phyloP scores from a whole-genome alignment of 1,140 invertebrate genomes.

The Heliconius melpomene region DNA sequence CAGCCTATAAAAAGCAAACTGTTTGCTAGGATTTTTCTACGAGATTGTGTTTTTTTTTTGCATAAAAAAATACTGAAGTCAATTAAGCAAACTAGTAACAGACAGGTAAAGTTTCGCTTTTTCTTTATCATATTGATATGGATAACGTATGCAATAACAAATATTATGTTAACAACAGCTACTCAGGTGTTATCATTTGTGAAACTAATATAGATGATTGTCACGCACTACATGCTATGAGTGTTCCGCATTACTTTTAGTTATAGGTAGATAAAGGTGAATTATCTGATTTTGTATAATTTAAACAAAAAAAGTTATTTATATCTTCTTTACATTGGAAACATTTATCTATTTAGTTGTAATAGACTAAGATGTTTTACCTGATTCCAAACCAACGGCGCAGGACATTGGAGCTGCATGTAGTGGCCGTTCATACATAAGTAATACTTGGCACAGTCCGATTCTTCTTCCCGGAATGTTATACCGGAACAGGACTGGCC shows the following conservation, averaged over 20 bases:
- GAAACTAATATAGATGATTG: constrained; percentile 1
- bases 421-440: constrained; percentile 88
- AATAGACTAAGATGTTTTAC: constrained; percentile 51
- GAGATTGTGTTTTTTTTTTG: too few relatives aligned
- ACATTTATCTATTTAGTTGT: background rate
- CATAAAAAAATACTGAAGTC: too few relatives aligned
- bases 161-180: background rate
- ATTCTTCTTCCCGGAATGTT: constrained; percentile 6
- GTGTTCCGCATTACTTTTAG: background rate
- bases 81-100: too few relatives aligned
- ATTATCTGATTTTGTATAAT: background rate
- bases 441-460: constrained; percentile 85
- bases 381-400: constrained; percentile 88
- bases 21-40: too few relatives aligned
- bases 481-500: constrained; percentile 80
- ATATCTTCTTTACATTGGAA: background rate
- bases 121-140: background rate
- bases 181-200: constrained; percentile 1
- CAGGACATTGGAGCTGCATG: constrained; percentile 85
- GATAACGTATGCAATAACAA: background rate
- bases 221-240: background rate
- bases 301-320: background rate
- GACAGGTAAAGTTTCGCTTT: too few relatives aligned
- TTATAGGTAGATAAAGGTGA: background rate
- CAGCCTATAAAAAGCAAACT: too few relatives aligned